Conservation (phyloP, 2,888 invertebrate species). For the Phengaris arion region DNA sequence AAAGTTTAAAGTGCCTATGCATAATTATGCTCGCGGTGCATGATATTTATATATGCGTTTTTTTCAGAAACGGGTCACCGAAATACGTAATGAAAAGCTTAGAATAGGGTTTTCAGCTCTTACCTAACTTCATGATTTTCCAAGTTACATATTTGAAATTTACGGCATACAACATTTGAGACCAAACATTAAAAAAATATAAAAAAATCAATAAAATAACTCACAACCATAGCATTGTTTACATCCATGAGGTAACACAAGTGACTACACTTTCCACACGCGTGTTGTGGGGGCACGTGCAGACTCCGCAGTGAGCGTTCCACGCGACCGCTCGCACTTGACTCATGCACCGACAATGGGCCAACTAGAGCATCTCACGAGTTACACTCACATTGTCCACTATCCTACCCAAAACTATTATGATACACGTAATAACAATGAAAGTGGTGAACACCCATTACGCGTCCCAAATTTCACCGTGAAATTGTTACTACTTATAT, state of each 20-base stretch:
- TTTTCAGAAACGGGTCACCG: too few relatives aligned
- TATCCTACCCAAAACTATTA: neutral
- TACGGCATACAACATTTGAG: neutral
- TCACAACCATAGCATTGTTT: neutral
- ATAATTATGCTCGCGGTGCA: too few relatives aligned
- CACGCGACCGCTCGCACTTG: conserved; percentile 73
- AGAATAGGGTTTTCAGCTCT: too few relatives aligned
- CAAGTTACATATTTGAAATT: too few relatives aligned
- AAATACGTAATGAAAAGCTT: too few relatives aligned
- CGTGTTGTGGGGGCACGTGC: conserved; percentile 68
- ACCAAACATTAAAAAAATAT: neutral
- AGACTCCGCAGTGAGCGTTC: conserved; percentile 70
- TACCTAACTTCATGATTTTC: too few relatives aligned
- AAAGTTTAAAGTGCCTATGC: neutral
- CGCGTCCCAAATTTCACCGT: neutral
- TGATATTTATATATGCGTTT: too few relatives aligned
- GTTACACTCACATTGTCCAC: conserved; percentile 22
- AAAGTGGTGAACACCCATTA: conserved; percentile 19
- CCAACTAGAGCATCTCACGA: conserved; percentile 56
- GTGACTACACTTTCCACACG: conserved; percentile 39
- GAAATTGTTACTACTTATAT: neutral
- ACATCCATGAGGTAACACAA: conserved; percentile 1
- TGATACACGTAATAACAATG: conserved; percentile 23
- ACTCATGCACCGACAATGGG: conserved; percentile 64
- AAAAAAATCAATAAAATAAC: neutral